These are phyloP conservation scores for Phrynocephalus forsythii DNA, from an alignment of 2,797 vertebrate species.

Conservation along the genomic window DNA sequence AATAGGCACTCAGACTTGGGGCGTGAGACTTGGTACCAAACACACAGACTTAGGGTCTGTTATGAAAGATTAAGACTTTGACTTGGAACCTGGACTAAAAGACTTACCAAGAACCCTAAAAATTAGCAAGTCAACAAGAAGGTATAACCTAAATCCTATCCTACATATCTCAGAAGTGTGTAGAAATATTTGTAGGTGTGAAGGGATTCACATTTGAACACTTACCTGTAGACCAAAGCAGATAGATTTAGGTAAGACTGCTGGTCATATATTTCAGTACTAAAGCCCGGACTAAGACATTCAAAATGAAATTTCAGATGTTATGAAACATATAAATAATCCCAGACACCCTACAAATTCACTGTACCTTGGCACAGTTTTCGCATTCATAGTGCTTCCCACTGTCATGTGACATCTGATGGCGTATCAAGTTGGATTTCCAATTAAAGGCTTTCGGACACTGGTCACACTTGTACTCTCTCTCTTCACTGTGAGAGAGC, in stretches of 20 bases:
- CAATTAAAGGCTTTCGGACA: slow-evolving; percentile 99
- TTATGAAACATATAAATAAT: slow-evolving; percentile 37
- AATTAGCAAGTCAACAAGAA: neutral
- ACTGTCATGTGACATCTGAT: slow-evolving; percentile 99
- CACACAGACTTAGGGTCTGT: too few species aligned
- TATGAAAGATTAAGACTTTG: too few species aligned
- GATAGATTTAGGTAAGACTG: neutral
- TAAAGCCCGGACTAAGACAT: neutral
- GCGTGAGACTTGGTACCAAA: too few species aligned
- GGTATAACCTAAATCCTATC: neutral
- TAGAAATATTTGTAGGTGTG: too few species aligned
- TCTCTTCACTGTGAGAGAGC: slow-evolving; percentile 93
- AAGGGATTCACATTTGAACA: neutral
- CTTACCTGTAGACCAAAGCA: neutral
- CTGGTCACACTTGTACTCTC: slow-evolving; percentile 99
- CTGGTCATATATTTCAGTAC: neutral
- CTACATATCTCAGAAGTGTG: neutral
- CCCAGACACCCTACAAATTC: slow-evolving; percentile 82
- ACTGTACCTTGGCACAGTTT: slow-evolving; percentile 99
- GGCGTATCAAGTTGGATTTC: slow-evolving; percentile 99
- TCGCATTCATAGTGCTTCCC: slow-evolving; percentile 99
- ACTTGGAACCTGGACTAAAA: too few species aligned
- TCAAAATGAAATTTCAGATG: neutral
- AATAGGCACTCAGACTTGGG: too few species aligned
- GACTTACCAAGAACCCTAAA: neutral